Evolutionary conservation across 2,797 vertebrate genomes (phyloP).

Genomic region (Eptatretus atami): DNA sequence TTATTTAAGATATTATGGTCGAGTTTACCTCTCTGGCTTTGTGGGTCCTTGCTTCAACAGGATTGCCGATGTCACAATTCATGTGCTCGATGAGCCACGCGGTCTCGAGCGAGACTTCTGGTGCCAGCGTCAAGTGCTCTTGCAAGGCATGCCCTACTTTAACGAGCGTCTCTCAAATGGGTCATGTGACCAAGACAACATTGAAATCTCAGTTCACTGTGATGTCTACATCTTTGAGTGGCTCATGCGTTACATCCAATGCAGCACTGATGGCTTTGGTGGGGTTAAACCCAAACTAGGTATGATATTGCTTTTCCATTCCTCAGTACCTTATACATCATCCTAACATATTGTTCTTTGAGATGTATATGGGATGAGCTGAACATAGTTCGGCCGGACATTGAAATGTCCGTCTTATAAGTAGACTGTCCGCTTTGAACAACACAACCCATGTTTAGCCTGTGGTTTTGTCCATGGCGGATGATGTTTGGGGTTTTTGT

Average conservation of each 20-base stretch:
- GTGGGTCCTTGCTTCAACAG: conserved; percentile 4
- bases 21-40: too few species aligned
- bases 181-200: conserved; percentile 73
- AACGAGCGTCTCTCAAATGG: conserved; percentile 71
- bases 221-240: conserved; percentile 94
- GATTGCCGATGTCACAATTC: conserved; percentile 62
- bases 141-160: conserved; percentile 94
- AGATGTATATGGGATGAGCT: too few species aligned
- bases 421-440: too few species aligned
- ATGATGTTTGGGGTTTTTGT: too few species aligned
- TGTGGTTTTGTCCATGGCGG: too few species aligned
- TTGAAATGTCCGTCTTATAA: too few species aligned
- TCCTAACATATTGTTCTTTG: too few species aligned
- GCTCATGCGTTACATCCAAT: conserved; percentile 82
- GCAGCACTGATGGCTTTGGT: conserved; percentile 18
- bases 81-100: conserved; percentile 87
- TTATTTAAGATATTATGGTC: too few species aligned
- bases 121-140: conserved; percentile 63
- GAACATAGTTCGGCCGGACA: too few species aligned
- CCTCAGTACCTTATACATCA: too few species aligned
- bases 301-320: conserved; percentile 12
- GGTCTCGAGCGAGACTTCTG: conserved; percentile 82
- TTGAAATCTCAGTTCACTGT: conserved; percentile 93
- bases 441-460: too few species aligned
- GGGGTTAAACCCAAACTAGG: conserved; percentile 43